Evolutionary conservation across 2,888 invertebrate species (phyloP), one percentile per base, ranked within the genome.

Genomic region (Pammene aurita): DNA sequence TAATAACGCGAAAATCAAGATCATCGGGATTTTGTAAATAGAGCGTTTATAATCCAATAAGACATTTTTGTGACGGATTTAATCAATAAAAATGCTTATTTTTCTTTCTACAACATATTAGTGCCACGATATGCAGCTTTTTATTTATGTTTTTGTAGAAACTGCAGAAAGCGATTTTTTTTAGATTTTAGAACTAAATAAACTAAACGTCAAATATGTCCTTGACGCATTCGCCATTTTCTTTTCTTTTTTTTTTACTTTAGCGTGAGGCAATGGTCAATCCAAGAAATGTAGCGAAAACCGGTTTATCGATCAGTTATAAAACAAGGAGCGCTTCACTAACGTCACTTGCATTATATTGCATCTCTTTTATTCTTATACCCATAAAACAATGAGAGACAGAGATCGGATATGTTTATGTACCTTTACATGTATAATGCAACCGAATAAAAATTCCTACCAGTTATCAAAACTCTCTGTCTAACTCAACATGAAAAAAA

Each of bases 181-280:
- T 62, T 52, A 62, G 50, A 50, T 52, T 54, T 50, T 44, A 41
- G 11, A 71, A 55, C 54, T 42, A 71, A 67, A 63, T 63, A 57
- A 56, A 65, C 52, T 5, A 68, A 68, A 68, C 57, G 68, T 68
- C 68, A 68, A 68, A 68, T 2, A 26, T 60, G 65, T 55, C 69
- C 65, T 60, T 70, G 69, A 70, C 60, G 65, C 64, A 61, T 66
- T 65, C 69, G 64, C 65, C 69, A 70, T 70, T 70, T 70, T 66
- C 44, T 48, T 35, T 48, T 38, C 41, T 54, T 60, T 68, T 67
- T 65, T 70, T 69, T 58, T 9, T 18, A 65, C 38, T 57, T 6
- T 42, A 26, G 57, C 50, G 68, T 38, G 34, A 16, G 14, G 16
- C 73, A 60, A 6, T 68, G 67, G 67, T 67, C 67, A 35, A 72